Percentiles rank a stretch among this genome's conserved stretches.
Conservation (phyloP, 2,888 invertebrate species). For the Ormyrus thymus region DNA sequence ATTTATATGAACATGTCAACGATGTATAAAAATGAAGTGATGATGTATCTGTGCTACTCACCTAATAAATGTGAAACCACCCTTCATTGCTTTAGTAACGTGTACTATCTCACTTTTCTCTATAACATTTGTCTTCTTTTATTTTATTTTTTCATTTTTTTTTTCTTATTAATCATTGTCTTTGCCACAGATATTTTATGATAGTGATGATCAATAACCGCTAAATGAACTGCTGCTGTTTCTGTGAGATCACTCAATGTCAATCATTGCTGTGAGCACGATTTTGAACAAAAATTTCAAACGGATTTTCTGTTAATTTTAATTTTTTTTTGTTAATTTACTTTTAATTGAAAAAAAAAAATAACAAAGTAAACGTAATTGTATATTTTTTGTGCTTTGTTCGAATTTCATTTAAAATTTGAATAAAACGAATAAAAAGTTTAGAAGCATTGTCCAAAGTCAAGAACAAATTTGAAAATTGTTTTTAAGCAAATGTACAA, state of each 20-base stretch:
- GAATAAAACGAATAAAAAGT: not conserved
- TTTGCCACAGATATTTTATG: constrained; percentile 18
- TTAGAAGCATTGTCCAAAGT: too few relatives aligned
- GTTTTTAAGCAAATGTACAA: constrained; percentile 13
- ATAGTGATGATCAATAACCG: constrained; percentile 31
- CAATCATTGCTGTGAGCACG: constrained; percentile 51
- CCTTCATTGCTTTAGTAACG: constrained; percentile 73
- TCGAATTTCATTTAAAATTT: not conserved
- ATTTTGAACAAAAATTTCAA: constrained; percentile 25
- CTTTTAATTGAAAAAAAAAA: not conserved
- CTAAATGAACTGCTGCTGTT: constrained; percentile 43
- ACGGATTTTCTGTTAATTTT: not conserved
- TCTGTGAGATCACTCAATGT: constrained; percentile 52
- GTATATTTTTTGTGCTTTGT: not conserved
- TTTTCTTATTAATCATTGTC: constrained; percentile 36
- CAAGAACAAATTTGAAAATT: not conserved
- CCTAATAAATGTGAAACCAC: constrained; percentile 74
- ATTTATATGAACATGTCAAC: constrained; percentile 59
- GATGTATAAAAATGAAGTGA: constrained; percentile 62
- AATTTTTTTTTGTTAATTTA: constrained; percentile 13
- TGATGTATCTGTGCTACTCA: constrained; percentile 73
- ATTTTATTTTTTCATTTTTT: constrained; percentile 15
- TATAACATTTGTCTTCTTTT: constrained; percentile 27
- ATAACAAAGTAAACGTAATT: too few relatives aligned
- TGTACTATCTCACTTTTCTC: constrained; percentile 67